Percentiles rank a stretch among this genome's conserved stretches.
Conservation (phyloP, 1,140 invertebrate species). For the Cydia amplana region DNA sequence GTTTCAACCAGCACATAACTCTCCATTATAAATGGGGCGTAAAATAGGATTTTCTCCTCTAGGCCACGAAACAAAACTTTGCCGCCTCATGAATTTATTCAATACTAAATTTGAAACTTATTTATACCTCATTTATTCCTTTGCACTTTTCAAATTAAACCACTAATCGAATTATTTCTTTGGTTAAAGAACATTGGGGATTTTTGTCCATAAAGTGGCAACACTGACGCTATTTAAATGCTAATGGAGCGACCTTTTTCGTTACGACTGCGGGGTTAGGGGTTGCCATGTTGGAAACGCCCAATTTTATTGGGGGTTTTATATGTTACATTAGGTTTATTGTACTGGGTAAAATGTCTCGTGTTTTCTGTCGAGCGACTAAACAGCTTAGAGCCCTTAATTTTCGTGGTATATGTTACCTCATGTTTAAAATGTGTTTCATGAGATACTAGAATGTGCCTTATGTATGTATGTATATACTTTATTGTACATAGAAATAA, state of each 20-base stretch:
- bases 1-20: not conserved
- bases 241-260: constrained; percentile 22
- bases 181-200: not conserved
- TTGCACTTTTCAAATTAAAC: constrained; percentile 15
- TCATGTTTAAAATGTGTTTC: not conserved
- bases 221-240: constrained; percentile 20
- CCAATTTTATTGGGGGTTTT: constrained; percentile 11
- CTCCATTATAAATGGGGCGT: constrained; percentile 12
- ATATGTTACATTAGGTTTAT: constrained; percentile 27
- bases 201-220: constrained; percentile 23
- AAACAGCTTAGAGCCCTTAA: not conserved
- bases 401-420: not conserved
- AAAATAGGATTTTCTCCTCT: constrained; percentile 11
- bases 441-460: too few relatives aligned
- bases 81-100: not conserved
- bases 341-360: not conserved
- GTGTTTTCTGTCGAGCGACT: constrained; percentile 13
- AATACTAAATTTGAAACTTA: not conserved
- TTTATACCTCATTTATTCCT: not conserved
- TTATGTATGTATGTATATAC: too few relatives aligned
- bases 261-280: constrained; percentile 15
- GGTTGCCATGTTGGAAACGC: constrained; percentile 17
- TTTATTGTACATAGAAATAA: too few relatives aligned
- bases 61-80: not conserved
- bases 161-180: constrained; percentile 11